A percentile compares a stretch with the other conserved stretches of the same genome.
phyloP scores from a whole-genome alignment of 1,140 invertebrate species.

The Orius laevigatus region DNA sequence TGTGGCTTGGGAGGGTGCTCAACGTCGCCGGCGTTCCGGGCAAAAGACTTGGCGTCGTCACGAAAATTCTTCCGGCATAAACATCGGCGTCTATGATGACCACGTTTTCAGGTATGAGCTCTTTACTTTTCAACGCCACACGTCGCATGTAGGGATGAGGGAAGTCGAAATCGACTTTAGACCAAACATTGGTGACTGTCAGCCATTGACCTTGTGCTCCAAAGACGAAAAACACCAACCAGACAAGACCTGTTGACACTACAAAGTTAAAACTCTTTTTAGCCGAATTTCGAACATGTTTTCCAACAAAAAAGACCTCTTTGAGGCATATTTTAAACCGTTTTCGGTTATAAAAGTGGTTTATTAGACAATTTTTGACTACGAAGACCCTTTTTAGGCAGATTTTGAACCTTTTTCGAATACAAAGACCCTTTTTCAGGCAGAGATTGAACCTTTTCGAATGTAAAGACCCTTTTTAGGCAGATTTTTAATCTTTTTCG shows the following conservation, averaged over 20 bases:
- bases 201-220: background rate
- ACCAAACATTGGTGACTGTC: conserved; percentile 4
- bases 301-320: too few species aligned
- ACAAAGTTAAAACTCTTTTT: too few species aligned
- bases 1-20: background rate
- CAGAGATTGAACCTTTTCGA: too few species aligned
- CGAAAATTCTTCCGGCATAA: conserved; percentile 4
- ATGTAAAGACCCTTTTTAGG: too few species aligned
- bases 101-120: conserved; percentile 5
- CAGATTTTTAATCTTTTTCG: too few species aligned
- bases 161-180: conserved; percentile 3
- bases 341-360: too few species aligned
- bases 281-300: too few species aligned
- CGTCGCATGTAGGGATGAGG: background rate
- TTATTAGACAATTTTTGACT: too few species aligned
- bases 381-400: too few species aligned
- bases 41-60: conserved; percentile 4
- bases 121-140: background rate
- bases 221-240: background rate
- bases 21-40: conserved; percentile 1
- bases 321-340: too few species aligned
- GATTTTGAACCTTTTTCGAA: too few species aligned
- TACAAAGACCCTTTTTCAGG: too few species aligned
- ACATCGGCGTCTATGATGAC: conserved; percentile 6
- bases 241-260: background rate